Evolutionary conservation across 2,888 invertebrate genomes (phyloP).

Genomic region (Drosophila phalerata): DNA sequence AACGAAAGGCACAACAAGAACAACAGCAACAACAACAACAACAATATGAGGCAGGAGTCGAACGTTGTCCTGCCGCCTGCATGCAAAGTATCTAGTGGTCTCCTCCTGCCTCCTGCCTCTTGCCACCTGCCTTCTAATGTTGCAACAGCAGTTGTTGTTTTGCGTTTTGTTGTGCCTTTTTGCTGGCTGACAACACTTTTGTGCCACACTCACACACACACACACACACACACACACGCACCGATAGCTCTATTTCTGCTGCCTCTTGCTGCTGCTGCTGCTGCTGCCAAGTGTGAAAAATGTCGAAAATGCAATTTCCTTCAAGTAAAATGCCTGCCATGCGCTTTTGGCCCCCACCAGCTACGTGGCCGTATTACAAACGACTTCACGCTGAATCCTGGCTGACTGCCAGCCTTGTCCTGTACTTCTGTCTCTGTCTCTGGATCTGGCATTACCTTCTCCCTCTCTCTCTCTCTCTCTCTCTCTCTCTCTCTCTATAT

Average conservation of each 20-base stretch:
- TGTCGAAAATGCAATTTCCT: conserved; percentile 82
- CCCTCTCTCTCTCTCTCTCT: neutral
- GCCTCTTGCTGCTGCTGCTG: conserved; percentile 41
- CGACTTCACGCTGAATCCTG: conserved; percentile 68
- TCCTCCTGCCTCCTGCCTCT: conserved; percentile 13
- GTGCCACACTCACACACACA: conserved; percentile 27
- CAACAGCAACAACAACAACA: conserved; percentile 13
- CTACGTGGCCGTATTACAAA: conserved; percentile 77
- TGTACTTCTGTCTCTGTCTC: conserved; percentile 30
- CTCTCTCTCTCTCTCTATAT: conserved; percentile 2
- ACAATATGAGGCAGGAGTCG: conserved; percentile 21
- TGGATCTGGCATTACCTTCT: neutral
- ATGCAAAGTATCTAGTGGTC: conserved; percentile 71
- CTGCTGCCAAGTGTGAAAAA: conserved; percentile 79
- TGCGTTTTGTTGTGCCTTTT: conserved; percentile 70
- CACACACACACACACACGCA: conserved; percentile 12
- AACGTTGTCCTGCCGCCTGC: conserved; percentile 56
- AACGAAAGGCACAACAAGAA: conserved; percentile 41
- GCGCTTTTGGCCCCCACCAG: conserved; percentile 69
- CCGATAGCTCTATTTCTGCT: conserved; percentile 45
- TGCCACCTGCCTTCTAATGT: conserved; percentile 4
- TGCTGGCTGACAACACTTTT: conserved; percentile 56
- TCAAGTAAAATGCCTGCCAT: conserved; percentile 82
- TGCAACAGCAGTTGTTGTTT: conserved; percentile 60
- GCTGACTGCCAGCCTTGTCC: conserved; percentile 52